A percentile compares a stretch with the other conserved stretches of the same genome.
Evolutionary conservation across 2,888 invertebrate species (phyloP).

Genomic region (Blomia tropicalis): DNA sequence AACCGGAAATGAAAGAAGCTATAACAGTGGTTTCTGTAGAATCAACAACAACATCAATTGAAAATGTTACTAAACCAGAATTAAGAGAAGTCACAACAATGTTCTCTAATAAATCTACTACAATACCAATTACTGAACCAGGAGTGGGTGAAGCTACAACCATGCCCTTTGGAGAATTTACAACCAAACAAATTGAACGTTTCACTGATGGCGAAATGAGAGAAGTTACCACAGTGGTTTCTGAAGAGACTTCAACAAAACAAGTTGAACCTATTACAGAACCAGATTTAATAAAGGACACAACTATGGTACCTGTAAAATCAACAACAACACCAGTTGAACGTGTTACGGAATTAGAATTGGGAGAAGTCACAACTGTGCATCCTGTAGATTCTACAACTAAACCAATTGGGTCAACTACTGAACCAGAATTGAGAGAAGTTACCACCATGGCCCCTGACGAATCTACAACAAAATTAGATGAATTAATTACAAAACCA

Average conservation of each 20-base stretch:
- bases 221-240: constrained; percentile 26
- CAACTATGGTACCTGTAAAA: constrained; percentile 23
- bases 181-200: neutral
- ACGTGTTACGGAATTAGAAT: constrained; percentile 21
- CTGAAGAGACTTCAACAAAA: neutral
- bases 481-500: no score
- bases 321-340: constrained; percentile 26
- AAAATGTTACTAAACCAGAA: neutral
- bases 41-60: neutral
- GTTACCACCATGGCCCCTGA: neutral
- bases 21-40: neutral
- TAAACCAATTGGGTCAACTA: neutral
- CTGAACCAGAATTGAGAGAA: neutral
- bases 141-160: neutral
- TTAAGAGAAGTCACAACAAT: neutral
- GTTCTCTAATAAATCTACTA: neutral
- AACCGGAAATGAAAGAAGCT: neutral
- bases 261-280: neutral
- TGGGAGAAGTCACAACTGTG: constrained; percentile 20
- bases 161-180: neutral
- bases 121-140: neutral
- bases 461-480: neutral
- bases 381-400: neutral
- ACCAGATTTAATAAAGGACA: neutral
- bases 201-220: constrained; percentile 29